These are phyloP conservation scores for Neoitamus cyanurus DNA, from an alignment of 2,888 invertebrate genomes.

Conservation along the genomic window DNA sequence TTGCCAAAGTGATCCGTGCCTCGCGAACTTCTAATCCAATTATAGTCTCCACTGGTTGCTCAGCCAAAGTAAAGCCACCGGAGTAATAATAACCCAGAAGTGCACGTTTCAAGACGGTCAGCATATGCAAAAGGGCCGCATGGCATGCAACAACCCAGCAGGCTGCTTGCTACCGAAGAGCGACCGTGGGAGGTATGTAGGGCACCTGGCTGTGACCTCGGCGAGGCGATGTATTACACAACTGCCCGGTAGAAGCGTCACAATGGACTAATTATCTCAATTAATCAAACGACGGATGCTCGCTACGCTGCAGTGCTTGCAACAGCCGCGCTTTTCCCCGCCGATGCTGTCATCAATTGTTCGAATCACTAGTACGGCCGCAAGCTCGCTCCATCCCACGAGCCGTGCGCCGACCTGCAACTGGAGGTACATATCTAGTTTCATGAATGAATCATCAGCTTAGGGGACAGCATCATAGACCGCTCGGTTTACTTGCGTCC, in stretches of 20 bases:
- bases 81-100: background rate
- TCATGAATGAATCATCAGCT: constrained; percentile 43
- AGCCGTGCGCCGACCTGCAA: background rate
- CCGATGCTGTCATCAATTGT: constrained; percentile 31
- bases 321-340: background rate
- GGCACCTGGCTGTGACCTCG: background rate
- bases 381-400: background rate
- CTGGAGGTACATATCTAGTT: constrained; percentile 12
- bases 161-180: background rate
- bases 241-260: background rate
- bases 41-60: constrained; percentile 28
- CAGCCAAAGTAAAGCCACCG: background rate
- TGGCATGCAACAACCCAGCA: constrained; percentile 1
- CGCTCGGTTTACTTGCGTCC: background rate
- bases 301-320: background rate
- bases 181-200: background rate
- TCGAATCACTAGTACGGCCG: background rate
- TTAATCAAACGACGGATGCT: constrained; percentile 21
- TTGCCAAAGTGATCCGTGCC: background rate
- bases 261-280: constrained; percentile 27
- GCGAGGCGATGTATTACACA: background rate
- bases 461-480: background rate
- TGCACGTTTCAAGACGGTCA: background rate
- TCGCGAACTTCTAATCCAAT: constrained; percentile 26
- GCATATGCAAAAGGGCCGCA: background rate